Percentiles rank a stretch among this genome's conserved stretches.
These are phyloP conservation scores for Heliconius hortense DNA, from an alignment of 2,888 invertebrate species.

Conservation along the genomic window DNA sequence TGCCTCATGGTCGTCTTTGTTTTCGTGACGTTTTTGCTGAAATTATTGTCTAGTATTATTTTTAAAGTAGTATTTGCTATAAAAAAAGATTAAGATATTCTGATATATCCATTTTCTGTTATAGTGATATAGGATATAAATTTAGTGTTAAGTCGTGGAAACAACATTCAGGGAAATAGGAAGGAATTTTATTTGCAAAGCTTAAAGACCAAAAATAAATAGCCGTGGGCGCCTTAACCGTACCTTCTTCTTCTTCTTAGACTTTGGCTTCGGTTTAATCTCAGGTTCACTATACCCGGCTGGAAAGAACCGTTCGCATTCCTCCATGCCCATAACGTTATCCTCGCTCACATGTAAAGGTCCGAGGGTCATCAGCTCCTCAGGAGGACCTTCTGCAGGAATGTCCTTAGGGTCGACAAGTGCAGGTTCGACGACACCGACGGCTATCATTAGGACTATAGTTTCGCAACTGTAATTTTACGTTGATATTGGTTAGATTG, in stretches of 20 bases:
- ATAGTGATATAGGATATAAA: too few relatives aligned
- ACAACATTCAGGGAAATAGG: too few relatives aligned
- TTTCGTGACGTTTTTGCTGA: constrained; percentile 65
- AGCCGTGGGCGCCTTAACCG: too few relatives aligned
- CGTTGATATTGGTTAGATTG: not conserved
- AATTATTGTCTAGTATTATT: constrained; percentile 22
- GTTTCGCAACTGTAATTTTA: constrained; percentile 83
- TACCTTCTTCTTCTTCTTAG: constrained; percentile 81
- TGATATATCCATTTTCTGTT: too few relatives aligned
- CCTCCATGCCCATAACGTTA: constrained; percentile 83
- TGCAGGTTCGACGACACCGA: constrained; percentile 84
- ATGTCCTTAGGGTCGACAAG: constrained; percentile 84
- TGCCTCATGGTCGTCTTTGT: constrained; percentile 57
- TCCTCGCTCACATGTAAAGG: constrained; percentile 87
- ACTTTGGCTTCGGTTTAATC: constrained; percentile 66
- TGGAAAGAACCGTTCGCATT: constrained; percentile 87
- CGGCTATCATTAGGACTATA: constrained; percentile 85
- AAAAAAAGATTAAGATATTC: too few relatives aligned
- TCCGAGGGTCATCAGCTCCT: constrained; percentile 83
- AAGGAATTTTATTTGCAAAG: too few relatives aligned
- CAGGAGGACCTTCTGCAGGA: constrained; percentile 84
- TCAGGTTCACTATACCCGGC: constrained; percentile 82
- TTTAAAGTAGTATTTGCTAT: too few relatives aligned
- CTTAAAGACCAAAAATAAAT: not conserved
- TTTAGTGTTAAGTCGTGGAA: too few relatives aligned